These are phyloP conservation scores for Dermatemys mawii DNA, from an alignment of 2,113 vertebrate genomes.

Conservation along the genomic window DNA sequence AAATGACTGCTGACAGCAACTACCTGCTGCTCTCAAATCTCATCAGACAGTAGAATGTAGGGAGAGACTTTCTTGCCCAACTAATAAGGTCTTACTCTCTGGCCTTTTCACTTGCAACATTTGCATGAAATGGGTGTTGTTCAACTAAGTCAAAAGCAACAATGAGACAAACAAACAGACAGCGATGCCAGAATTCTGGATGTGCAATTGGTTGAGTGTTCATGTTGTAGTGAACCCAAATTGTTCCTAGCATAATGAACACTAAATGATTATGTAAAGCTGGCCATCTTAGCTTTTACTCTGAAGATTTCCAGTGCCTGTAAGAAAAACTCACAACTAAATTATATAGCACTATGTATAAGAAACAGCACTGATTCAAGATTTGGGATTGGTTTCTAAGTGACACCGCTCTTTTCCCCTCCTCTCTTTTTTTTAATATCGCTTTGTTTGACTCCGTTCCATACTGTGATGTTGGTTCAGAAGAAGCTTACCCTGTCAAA, in stretches of 20 bases:
- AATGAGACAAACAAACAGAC: slow-evolving; percentile 60
- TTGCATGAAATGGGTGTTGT: slow-evolving; percentile 77
- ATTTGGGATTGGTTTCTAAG: slow-evolving; percentile 47
- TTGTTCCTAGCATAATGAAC: slow-evolving; percentile 75
- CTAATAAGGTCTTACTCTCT: slow-evolving; percentile 80
- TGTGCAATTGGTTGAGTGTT: slow-evolving; percentile 82
- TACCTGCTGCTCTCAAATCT: slow-evolving; percentile 90
- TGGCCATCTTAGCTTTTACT: slow-evolving; percentile 55
- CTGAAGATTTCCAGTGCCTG: slow-evolving; percentile 64
- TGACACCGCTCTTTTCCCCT: slow-evolving; percentile 20
- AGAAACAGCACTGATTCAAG: slow-evolving; percentile 77
- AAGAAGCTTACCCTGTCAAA: slow-evolving; percentile 70
- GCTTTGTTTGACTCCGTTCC: slow-evolving; percentile 81
- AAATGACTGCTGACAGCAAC: slow-evolving; percentile 87
- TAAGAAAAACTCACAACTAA: slow-evolving; percentile 51
- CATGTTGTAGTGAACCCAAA: slow-evolving; percentile 83
- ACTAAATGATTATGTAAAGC: slow-evolving; percentile 68
- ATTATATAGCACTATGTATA: slow-evolving; percentile 85
- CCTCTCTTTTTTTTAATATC: slow-evolving; percentile 64
- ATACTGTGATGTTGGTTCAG: slow-evolving; percentile 77
- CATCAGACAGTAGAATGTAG: slow-evolving; percentile 99
- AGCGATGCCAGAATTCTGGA: slow-evolving; percentile 75
- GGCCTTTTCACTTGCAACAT: slow-evolving; percentile 77
- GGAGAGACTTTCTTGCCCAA: slow-evolving; percentile 87
- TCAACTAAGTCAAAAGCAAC: slow-evolving; percentile 73